Percentiles rank a stretch among this genome's conserved stretches.
phyloP scores from a whole-genome alignment of 2,797 vertebrate genomes.

The Ara ararauna region DNA sequence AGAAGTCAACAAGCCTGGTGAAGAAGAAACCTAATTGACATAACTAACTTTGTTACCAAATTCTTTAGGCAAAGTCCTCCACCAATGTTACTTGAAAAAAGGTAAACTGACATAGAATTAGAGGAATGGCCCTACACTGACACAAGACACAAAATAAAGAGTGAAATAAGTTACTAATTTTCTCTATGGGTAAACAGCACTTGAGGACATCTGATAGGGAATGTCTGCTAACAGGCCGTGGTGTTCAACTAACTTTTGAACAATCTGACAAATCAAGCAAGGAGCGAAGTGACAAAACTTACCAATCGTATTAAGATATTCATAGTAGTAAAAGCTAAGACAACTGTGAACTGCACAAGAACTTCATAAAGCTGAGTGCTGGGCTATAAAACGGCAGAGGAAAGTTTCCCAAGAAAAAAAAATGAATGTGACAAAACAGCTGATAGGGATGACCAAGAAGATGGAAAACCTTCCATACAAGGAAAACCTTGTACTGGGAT shows the following conservation, averaged over 20 bases:
- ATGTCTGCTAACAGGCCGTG: neutral
- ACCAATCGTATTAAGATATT: neutral
- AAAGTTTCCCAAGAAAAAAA: neutral
- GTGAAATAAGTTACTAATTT: neutral
- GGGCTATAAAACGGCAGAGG: neutral
- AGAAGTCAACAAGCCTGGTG: neutral
- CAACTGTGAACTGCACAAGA: neutral
- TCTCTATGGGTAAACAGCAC: neutral
- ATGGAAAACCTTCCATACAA: neutral
- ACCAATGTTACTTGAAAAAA: neutral
- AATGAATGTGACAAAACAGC: neutral
- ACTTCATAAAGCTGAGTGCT: neutral
- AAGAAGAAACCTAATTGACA: neutral
- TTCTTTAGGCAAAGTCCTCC: neutral
- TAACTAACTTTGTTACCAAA: neutral
- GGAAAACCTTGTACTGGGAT: neutral
- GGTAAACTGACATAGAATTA: neutral
- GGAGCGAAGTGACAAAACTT: neutral
- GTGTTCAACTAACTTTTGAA: neutral
- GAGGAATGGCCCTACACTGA: neutral
- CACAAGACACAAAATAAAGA: neutral
- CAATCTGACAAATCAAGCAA: neutral
- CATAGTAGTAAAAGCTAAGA: neutral
- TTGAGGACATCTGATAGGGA: neutral
- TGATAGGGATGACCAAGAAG: neutral